Evolutionary conservation across 2,888 invertebrate genomes (phyloP).

Genomic region (Enchytraeus crypticus): DNA sequence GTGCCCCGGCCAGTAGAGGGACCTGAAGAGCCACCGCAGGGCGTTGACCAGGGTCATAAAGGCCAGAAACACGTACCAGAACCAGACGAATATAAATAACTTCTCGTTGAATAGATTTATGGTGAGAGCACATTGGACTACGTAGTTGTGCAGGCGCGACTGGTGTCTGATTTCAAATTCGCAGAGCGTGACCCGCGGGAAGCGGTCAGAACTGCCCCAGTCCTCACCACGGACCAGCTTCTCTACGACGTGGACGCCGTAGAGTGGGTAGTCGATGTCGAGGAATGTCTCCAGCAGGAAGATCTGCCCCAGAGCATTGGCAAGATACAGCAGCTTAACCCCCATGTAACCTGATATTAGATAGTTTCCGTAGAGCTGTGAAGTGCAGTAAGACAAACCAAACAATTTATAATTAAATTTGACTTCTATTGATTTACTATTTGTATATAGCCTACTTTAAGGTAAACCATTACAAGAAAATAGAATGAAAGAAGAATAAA

Average conservation of each 20-base stretch:
- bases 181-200: conserved; percentile 48
- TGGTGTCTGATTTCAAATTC: conserved; percentile 44
- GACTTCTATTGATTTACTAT: too few species aligned
- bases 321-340: conserved; percentile 49
- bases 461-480: too few species aligned
- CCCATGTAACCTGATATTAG: conserved; percentile 51
- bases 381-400: too few species aligned
- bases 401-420: too few species aligned
- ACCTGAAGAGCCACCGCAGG: conserved; percentile 30
- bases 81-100: conserved; percentile 34
- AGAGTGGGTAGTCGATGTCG: conserved; percentile 47
- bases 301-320: conserved; percentile 51
- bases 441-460: too few species aligned
- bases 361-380: conserved; percentile 49
- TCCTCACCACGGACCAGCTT: conserved; percentile 47
- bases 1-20: conserved; percentile 32
- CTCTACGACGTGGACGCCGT: conserved; percentile 51
- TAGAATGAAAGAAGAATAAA: too few species aligned
- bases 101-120: conserved; percentile 37
- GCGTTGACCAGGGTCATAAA: conserved; percentile 28
- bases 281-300: conserved; percentile 52
- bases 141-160: conserved; percentile 30
- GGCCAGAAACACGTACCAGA: conserved; percentile 27
- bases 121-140: conserved; percentile 34
- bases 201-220: conserved; percentile 43